These are phyloP conservation scores for Steinernema khuongi DNA, from an alignment of 1,140 invertebrate genomes.

Conservation along the genomic window DNA sequence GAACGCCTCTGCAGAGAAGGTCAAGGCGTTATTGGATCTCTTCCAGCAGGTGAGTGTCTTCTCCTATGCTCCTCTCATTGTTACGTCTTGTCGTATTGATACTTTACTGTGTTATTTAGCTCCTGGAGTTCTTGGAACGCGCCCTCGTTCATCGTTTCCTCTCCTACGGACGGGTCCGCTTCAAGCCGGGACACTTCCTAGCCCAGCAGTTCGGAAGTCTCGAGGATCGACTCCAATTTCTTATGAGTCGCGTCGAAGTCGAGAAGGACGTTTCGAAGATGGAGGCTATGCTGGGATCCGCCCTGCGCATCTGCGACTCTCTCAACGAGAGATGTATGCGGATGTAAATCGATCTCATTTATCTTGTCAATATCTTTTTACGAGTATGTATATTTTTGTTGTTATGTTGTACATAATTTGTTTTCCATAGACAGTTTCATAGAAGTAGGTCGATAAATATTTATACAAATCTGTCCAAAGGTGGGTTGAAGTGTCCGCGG, in stretches of 20 bases:
- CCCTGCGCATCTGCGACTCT: background rate
- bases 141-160: background rate
- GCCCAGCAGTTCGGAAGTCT: background rate
- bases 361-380: background rate
- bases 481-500: background rate
- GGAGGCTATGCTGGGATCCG: background rate
- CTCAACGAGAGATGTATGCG: background rate
- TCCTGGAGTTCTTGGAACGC: background rate
- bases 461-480: background rate
- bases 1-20: background rate
- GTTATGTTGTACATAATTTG: conserved; percentile 2
- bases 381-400: background rate
- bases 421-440: background rate
- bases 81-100: background rate
- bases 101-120: background rate
- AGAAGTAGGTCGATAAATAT: background rate
- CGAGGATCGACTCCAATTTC: background rate
- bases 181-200: background rate
- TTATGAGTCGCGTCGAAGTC: background rate
- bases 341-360: conserved; percentile 3
- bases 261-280: background rate
- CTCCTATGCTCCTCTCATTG: background rate
- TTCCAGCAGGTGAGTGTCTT: background rate
- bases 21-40: background rate
- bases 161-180: background rate